Evolutionary conservation across 2,888 invertebrate genomes (phyloP).

Genomic region (Thymelicus sylvestris): DNA sequence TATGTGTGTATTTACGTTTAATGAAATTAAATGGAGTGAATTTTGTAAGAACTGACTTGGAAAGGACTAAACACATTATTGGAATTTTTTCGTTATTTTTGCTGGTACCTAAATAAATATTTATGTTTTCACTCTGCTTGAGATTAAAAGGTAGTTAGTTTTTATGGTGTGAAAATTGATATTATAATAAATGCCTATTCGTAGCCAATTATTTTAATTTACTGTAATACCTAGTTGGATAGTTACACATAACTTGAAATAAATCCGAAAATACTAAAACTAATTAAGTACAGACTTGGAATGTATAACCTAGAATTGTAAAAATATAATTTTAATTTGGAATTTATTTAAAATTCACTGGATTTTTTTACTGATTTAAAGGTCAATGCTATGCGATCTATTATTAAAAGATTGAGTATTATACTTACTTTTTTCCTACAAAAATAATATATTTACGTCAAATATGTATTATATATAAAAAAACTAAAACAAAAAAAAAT

Average conservation of each 20-base stretch:
- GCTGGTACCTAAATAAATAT: no score
- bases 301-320: slow-evolving; percentile 49
- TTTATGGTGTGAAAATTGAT: no score
- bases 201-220: no score
- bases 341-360: slow-evolving; percentile 8
- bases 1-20: no score
- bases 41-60: no score
- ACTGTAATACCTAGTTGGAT: no score
- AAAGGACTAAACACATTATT: no score
- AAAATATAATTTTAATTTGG: slow-evolving; percentile 9
- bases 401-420: slow-evolving; percentile 25
- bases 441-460: slow-evolving; percentile 12
- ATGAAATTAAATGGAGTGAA: no score
- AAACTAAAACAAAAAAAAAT: not conserved
- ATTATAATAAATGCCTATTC: no score
- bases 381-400: not conserved
- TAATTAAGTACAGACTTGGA: slow-evolving; percentile 77
- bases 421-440: slow-evolving; percentile 8
- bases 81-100: no score
- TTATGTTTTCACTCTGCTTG: no score
- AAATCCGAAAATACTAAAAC: slow-evolving; percentile 42
- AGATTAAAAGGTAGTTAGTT: no score
- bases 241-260: slow-evolving; percentile 8
- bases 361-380: not conserved
- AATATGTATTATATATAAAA: slow-evolving; percentile 6